Evolutionary conservation across 2,797 vertebrate genomes (phyloP), one percentile per base, ranked within the genome.

Genomic region (Carapus acus): DNA sequence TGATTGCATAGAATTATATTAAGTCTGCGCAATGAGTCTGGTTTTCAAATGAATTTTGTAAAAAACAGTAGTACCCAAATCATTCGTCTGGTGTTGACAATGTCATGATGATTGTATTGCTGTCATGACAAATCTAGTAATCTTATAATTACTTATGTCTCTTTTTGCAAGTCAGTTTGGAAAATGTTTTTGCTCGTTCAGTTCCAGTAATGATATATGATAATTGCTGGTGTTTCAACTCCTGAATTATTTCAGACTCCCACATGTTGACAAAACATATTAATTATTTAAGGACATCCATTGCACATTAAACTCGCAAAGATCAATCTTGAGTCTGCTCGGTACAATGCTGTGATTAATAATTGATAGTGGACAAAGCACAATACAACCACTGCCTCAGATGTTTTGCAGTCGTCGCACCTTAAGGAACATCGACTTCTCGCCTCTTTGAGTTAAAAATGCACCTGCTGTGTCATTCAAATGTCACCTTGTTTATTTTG

Each of bases 291-390:
- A 13, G 8, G 31, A 33, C 3, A 36, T n/a, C n/a, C 7, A 34
- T 31, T 42, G 40, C 12, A 8, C 29, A 12, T 54, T 46, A 33
- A 38, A 47, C 44, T 54, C 67, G 57, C 21, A 54, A 34, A 49
- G 51, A 85, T 85, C 81, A 58, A 85, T 84, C 41, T 16, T 16
- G 40, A 62, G 57, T 59, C 85, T 84, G 89, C 85, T 91, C 88
- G 78, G 83, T 69, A 83, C 83, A 82, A 86, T 88, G 84, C 83
- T 69, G 65, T 50, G 58, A 92, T 93, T 81, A 90, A 94, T 92
- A 90, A 93, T 92, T 92, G 76, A 92, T 51, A 74, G 6, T 21
- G 22, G 7, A 52, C 34, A 76, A 61, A 16, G 49, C 39, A 51
- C 22, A 43, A 16, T 42, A 36, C 31, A 23, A 19, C 48, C 46